These are phyloP conservation scores for Gandaritis pyraliata DNA, from an alignment of 2,888 invertebrate genomes.

Conservation along the genomic window DNA sequence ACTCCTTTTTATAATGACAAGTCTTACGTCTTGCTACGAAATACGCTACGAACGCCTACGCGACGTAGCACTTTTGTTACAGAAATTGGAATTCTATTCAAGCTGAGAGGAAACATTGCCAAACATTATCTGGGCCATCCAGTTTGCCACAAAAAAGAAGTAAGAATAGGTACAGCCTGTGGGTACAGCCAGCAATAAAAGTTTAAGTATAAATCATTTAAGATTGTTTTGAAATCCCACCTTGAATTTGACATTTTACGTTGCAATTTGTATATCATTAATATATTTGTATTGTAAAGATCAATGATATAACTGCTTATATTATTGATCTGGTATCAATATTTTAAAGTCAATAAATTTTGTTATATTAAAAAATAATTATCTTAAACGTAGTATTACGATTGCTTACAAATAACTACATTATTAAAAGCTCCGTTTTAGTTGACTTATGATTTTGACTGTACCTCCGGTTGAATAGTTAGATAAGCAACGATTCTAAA, in stretches of 20 bases:
- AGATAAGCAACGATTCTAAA: constrained; percentile 1
- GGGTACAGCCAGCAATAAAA: not conserved
- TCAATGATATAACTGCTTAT: too few species aligned
- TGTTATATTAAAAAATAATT: too few species aligned
- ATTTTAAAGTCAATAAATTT: too few species aligned
- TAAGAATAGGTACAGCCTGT: not conserved
- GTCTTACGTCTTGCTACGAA: not conserved
- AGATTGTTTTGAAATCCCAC: too few species aligned
- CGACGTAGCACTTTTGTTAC: not conserved
- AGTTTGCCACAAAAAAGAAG: constrained; percentile 1
- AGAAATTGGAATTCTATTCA: not conserved
- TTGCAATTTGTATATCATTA: too few species aligned
- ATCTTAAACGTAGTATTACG: too few species aligned
- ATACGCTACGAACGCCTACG: not conserved
- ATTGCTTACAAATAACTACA: too few species aligned
- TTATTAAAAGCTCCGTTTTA: too few species aligned
- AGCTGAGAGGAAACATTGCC: not conserved
- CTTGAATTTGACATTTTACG: too few species aligned
- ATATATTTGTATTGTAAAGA: too few species aligned
- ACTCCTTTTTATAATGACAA: not conserved
- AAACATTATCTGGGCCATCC: constrained; percentile 5
- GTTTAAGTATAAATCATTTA: too few species aligned
- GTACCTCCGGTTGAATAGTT: constrained; percentile 1
- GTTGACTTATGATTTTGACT: not conserved
- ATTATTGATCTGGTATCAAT: too few species aligned